Conservation (phyloP, 2,888 invertebrate genomes). For the Bombylius discolor region DNA sequence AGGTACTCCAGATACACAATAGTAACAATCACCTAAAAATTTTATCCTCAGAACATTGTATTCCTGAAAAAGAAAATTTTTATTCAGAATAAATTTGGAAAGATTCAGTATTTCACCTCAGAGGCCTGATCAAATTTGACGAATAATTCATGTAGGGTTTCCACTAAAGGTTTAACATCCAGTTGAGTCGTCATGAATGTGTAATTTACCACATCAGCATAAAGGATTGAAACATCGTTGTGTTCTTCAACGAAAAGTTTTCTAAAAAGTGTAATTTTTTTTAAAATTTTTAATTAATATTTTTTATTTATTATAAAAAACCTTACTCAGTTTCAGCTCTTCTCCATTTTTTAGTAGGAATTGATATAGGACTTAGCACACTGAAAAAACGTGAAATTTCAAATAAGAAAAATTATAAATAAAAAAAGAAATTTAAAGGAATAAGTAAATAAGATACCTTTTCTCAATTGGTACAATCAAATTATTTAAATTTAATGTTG, state of each 20-base stretch:
- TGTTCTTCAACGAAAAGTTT: slow-evolving; percentile 79
- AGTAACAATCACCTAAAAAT: slow-evolving; percentile 88
- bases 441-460: not conserved
- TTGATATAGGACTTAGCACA: not conserved
- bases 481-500: slow-evolving; percentile 20
- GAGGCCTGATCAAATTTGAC: slow-evolving; percentile 86
- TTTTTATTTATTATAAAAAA: too few species aligned
- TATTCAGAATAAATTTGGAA: not conserved
- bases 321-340: slow-evolving; percentile 32
- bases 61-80: slow-evolving; percentile 35
- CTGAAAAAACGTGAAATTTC: too few species aligned
- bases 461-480: not conserved
- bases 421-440: too few species aligned
- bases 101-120: slow-evolving; percentile 43
- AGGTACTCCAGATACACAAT: slow-evolving; percentile 81
- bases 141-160: slow-evolving; percentile 79
- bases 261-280: slow-evolving; percentile 37
- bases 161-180: slow-evolving; percentile 68
- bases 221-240: slow-evolving; percentile 76
- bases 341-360: slow-evolving; percentile 20
- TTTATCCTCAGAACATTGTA: slow-evolving; percentile 74
- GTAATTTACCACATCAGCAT: slow-evolving; percentile 89
- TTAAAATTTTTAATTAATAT: too few species aligned
- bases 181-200: slow-evolving; percentile 75
- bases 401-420: too few species aligned